These are phyloP conservation scores for Torymus tubicola DNA, from an alignment of 2,888 invertebrate species.

Conservation along the genomic window DNA sequence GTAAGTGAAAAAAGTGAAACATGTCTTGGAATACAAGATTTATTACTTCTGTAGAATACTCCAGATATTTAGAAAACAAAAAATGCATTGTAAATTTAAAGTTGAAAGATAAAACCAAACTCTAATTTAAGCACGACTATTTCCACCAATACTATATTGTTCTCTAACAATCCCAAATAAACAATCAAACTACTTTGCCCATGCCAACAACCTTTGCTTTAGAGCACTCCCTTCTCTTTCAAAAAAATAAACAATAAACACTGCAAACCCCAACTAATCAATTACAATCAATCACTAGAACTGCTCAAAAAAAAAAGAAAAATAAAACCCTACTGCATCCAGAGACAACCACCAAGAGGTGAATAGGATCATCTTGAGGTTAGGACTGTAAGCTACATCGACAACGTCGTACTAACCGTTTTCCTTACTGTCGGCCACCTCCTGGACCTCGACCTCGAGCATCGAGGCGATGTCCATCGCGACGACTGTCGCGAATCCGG, in stretches of 20 bases:
- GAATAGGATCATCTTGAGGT: conserved; percentile 46
- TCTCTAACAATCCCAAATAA: too few species aligned
- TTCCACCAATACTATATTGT: too few species aligned
- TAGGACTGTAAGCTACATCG: conserved; percentile 36
- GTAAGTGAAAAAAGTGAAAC: too few species aligned
- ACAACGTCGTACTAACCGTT: conserved; percentile 64
- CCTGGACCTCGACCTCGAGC: conserved; percentile 73
- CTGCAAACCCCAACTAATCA: too few species aligned
- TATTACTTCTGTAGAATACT: background rate
- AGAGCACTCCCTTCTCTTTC: too few species aligned
- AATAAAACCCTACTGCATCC: too few species aligned
- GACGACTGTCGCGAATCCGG: background rate
- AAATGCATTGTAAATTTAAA: background rate
- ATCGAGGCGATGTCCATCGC: conserved; percentile 73
- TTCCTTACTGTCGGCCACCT: conserved; percentile 67
- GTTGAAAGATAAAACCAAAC: background rate
- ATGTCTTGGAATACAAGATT: background rate
- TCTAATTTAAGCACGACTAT: conserved; percentile 9
- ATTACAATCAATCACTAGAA: too few species aligned
- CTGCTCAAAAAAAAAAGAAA: too few species aligned
- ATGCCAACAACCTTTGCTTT: too few species aligned
- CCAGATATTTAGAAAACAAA: background rate
- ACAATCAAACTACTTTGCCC: too few species aligned
- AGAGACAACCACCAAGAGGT: too few species aligned
- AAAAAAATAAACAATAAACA: too few species aligned